Conservation (phyloP, 1,140 invertebrate species). For the Agrilus planipennis region DNA sequence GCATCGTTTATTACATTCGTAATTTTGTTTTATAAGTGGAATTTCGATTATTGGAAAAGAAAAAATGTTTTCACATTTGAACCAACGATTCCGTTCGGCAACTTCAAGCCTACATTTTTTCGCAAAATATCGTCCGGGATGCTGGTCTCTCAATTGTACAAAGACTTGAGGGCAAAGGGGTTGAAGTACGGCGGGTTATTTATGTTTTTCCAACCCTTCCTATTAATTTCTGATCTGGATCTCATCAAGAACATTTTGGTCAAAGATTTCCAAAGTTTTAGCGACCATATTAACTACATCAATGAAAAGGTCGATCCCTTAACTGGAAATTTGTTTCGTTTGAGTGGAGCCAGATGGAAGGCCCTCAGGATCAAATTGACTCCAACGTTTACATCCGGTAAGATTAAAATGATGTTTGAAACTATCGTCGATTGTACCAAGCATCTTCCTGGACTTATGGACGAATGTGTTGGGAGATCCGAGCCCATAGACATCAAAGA, state of each 20-base stretch:
- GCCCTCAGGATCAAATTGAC: constrained; percentile 33
- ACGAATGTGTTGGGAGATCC: neutral
- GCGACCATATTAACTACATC: constrained; percentile 35
- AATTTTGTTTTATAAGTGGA: constrained; percentile 6
- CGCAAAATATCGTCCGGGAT: neutral
- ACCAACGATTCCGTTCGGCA: constrained; percentile 6
- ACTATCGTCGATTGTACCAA: constrained; percentile 7
- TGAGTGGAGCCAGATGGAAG: constrained; percentile 37
- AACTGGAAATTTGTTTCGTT: constrained; percentile 35
- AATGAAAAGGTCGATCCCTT: constrained; percentile 37
- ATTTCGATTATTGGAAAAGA: constrained; percentile 36
- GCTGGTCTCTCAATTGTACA: neutral
- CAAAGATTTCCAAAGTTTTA: constrained; percentile 44
- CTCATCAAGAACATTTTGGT: constrained; percentile 44
- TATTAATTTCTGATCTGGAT: constrained; percentile 41
- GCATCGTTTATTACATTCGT: too few species aligned
- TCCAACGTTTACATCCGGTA: constrained; percentile 39
- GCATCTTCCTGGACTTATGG: constrained; percentile 1
- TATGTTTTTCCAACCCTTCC: constrained; percentile 33
- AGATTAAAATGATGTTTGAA: constrained; percentile 36
- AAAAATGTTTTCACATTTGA: constrained; percentile 29
- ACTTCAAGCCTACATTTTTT: neutral
- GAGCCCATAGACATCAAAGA: constrained; percentile 31
- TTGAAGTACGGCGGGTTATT: constrained; percentile 18
- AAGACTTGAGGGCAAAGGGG: constrained; percentile 7